Evolutionary conservation across 1,140 invertebrate species (phyloP), one percentile per base, ranked within the genome.

Genomic region (Atta texana): DNA sequence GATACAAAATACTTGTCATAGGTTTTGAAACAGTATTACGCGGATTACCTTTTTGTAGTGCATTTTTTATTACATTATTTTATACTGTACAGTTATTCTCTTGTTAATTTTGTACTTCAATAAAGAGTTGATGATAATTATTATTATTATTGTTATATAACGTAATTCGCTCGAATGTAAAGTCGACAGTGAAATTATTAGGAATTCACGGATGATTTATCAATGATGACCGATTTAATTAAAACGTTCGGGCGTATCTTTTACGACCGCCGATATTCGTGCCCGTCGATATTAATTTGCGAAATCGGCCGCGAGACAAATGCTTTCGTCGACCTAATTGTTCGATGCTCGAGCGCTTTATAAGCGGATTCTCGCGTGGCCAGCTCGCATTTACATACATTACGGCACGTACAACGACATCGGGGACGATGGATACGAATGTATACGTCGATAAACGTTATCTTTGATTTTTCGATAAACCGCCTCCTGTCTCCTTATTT

Each of bases 161-260:
- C 39, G n/a, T 24, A 21, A 18, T 31, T 66, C 34, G 51, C 68
- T 49, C 39, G 69, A 55, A 51, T 74, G 80, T n/a, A 84, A 75
- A 84, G 80, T 84, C 69, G 80, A 63, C 80, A 51, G 68, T 71
- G 55, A 75, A 84, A 84, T 84, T 84, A 84, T 84, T 84, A 72
- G 80, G 80, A 61, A 51, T 63, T 75, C 51, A n/a, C 53, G 24
- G 55, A 84, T 63, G 80, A 39, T 63, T 84, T 74, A 75, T 84
- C 69, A 69, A 51, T 21, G 80, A 49, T 24, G 69, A 55, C 0
- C 80, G 69, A 75, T 84, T 84, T 63, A 84, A 84, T 84, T 84
- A 84, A 84, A 84, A 84, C 69, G 55, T 84, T 74, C 39, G 55
- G 34, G 28, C 77, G 53, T 69, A 34, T 21, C 66, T 81, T 66